These are phyloP conservation scores for Piscicola geometra DNA, from an alignment of 2,888 invertebrate genomes.

Conservation along the genomic window DNA sequence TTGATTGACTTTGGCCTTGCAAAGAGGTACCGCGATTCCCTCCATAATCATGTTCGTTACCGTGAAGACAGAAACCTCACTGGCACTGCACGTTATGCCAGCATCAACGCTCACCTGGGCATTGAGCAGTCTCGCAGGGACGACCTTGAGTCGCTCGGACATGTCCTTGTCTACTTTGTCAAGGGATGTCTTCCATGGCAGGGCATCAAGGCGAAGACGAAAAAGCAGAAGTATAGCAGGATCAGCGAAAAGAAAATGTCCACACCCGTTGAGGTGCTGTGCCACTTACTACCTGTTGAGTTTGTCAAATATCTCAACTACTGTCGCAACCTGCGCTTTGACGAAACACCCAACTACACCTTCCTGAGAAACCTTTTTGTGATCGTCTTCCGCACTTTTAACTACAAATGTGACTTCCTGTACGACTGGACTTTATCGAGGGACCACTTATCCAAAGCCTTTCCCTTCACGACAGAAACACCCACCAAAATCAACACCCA, in stretches of 20 bases:
- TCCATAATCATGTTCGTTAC: slow-evolving; percentile 46
- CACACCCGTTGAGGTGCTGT: slow-evolving; percentile 43
- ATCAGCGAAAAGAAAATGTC: slow-evolving; percentile 45
- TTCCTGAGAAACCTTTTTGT: slow-evolving; percentile 44
- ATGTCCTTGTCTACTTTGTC: slow-evolving; percentile 48
- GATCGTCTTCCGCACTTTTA: slow-evolving; percentile 43
- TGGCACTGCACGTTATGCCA: slow-evolving; percentile 48
- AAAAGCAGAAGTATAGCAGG: slow-evolving; percentile 45
- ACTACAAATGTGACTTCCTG: too few relatives aligned
- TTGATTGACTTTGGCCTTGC: slow-evolving; percentile 47
- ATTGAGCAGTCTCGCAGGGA: slow-evolving; percentile 48
- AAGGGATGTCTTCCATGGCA: slow-evolving; percentile 48
- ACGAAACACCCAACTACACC: slow-evolving; percentile 44
- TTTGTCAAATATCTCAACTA: slow-evolving; percentile 43
- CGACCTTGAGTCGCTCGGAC: slow-evolving; percentile 48
- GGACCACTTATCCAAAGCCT: too few relatives aligned
- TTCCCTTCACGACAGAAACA: too few relatives aligned
- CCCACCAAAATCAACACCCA: too few relatives aligned
- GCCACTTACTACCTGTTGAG: slow-evolving; percentile 44
- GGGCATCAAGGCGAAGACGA: slow-evolving; percentile 46
- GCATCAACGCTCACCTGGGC: too few relatives aligned
- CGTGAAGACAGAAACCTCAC: slow-evolving; percentile 48
- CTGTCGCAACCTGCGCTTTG: slow-evolving; percentile 43
- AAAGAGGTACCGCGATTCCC: slow-evolving; percentile 47
- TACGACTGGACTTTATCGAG: too few relatives aligned